Evolutionary conservation across 2,797 vertebrate genomes (phyloP).

Genomic region (Pseudomugil tenellus): DNA sequence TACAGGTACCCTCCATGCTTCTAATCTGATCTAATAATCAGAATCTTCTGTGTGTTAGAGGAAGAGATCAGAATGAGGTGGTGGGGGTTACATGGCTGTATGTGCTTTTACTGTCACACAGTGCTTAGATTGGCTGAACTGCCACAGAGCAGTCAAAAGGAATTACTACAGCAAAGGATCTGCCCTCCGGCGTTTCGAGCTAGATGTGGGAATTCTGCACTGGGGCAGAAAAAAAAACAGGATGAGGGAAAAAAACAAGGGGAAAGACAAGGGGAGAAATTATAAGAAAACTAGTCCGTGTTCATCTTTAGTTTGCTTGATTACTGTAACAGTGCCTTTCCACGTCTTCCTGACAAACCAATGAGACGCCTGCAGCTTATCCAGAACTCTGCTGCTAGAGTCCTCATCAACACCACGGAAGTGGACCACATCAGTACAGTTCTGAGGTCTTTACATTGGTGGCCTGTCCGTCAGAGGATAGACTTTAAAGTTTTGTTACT

Average conservation of each 20-base stretch:
- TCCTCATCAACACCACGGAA: too few relatives aligned
- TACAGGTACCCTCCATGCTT: background rate
- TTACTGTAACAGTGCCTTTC: too few relatives aligned
- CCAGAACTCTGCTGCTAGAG: too few relatives aligned
- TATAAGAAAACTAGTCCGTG: too few relatives aligned
- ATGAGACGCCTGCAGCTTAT: too few relatives aligned
- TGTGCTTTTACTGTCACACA: slow-evolving; percentile 70
- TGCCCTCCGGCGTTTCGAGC: slow-evolving; percentile 70
- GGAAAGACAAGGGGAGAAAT: slow-evolving; percentile 6
- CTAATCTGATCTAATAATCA: background rate
- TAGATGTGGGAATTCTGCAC: slow-evolving; percentile 40
- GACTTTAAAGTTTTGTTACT: too few relatives aligned
- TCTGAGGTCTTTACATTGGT: too few relatives aligned
- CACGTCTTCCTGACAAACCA: too few relatives aligned
- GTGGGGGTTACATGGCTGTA: slow-evolving; percentile 27
- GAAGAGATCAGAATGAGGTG: background rate
- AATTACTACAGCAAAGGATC: slow-evolving; percentile 77
- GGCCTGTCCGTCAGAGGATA: too few relatives aligned
- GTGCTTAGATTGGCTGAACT: slow-evolving; percentile 73
- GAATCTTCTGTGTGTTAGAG: background rate
- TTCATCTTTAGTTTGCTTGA: too few relatives aligned
- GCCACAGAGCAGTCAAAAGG: slow-evolving; percentile 80
- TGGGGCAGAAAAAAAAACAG: slow-evolving; percentile 60
- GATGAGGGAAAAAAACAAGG: slow-evolving; percentile 1
- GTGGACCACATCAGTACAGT: too few relatives aligned